Evolutionary conservation across 2,888 invertebrate genomes (phyloP).

Genomic region (Beris morrisii): DNA sequence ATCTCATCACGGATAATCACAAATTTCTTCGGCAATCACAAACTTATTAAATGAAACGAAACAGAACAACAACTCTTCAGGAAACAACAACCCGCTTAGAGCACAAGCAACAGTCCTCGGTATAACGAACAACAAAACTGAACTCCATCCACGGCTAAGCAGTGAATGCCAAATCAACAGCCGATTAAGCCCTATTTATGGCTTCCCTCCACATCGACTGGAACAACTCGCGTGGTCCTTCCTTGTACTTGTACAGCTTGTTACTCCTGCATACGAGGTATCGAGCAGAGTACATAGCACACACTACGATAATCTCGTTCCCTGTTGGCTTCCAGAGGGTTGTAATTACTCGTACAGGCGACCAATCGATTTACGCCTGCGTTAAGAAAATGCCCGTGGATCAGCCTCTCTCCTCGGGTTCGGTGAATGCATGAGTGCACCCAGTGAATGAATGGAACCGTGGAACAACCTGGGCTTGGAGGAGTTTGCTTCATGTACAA

Average conservation of each 20-base stretch:
- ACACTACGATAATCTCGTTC: conserved; percentile 11
- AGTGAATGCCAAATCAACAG: conserved; percentile 54
- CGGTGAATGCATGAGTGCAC: background rate
- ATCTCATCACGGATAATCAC: conserved; percentile 35
- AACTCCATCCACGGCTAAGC: conserved; percentile 48
- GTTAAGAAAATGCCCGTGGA: conserved; percentile 12
- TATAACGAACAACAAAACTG: conserved; percentile 8
- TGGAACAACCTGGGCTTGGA: background rate
- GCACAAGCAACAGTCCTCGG: background rate
- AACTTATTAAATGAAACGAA: background rate
- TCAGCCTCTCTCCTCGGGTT: background rate
- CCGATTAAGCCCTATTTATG: conserved; percentile 29
- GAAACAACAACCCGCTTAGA: background rate
- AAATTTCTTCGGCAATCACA: too few relatives aligned
- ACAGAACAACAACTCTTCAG: background rate
- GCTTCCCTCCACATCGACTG: conserved; percentile 14
- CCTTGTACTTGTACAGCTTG: background rate
- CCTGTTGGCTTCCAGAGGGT: conserved; percentile 20
- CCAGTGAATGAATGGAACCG: conserved; percentile 12
- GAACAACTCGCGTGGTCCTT: conserved; percentile 14
- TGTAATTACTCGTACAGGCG: conserved; percentile 8
- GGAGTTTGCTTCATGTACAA: conserved; percentile 1
- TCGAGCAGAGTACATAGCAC: background rate
- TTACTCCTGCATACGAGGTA: conserved; percentile 1
- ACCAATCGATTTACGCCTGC: conserved; percentile 40